phyloP scores from a whole-genome alignment of 2,113 vertebrate species.

The Cyphomyrus discorhynchus region DNA sequence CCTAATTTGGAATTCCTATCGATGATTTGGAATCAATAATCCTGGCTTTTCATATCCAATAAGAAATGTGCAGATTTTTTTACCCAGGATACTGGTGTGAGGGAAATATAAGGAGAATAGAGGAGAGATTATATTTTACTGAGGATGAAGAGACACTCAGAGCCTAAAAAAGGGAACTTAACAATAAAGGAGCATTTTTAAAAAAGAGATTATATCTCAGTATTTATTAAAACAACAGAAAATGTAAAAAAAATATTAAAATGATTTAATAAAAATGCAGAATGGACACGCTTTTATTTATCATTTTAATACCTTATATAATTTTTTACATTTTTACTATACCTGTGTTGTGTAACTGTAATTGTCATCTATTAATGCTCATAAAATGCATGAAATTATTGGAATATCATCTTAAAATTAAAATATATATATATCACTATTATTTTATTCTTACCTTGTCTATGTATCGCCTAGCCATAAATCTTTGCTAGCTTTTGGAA shows the following conservation, averaged over 20 bases:
- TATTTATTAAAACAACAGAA: neutral
- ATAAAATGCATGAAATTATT: neutral
- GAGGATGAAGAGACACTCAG: neutral
- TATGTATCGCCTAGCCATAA: neutral
- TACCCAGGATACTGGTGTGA: neutral
- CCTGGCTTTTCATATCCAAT: neutral
- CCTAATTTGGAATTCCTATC: neutral
- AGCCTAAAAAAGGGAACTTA: neutral
- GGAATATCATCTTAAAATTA: neutral
- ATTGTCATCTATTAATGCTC: neutral
- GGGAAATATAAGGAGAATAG: neutral
- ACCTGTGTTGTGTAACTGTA: neutral
- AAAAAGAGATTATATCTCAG: neutral
- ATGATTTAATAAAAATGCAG: neutral
- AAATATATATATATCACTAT: neutral
- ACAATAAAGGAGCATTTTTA: neutral
- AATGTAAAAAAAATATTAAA: neutral
- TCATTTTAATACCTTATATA: neutral
- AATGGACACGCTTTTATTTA: neutral
- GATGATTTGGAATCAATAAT: neutral
- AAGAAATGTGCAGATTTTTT: neutral
- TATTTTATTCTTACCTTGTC: neutral
- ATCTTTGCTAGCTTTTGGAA: neutral
- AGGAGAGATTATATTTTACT: neutral
- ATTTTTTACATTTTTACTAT: neutral